Evolutionary conservation across 2,113 vertebrate genomes (phyloP), one percentile per base, ranked within the genome.

Genomic region (Tricholaema leucomelas): DNA sequence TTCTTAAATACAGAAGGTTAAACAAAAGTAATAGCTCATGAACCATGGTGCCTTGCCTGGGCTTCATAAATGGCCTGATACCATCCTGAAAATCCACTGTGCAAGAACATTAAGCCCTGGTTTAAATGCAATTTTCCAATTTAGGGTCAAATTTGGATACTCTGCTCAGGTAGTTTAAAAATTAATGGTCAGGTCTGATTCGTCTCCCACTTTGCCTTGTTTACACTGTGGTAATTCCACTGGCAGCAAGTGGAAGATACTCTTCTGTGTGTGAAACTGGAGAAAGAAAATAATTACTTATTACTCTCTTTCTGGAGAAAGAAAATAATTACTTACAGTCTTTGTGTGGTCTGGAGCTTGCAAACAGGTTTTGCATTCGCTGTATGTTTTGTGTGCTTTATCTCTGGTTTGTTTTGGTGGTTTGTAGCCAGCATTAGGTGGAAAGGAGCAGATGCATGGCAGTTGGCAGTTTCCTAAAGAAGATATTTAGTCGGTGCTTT

Each of bases 1-100:
- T 79, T 60, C 77, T 74, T 88, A 70, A 91, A 88, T 88, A 38
- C 81, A 94, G 67, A 79, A 91, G 73, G 64, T 60, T 90, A 84
- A 93, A 76, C 78, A 87, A 87, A 95, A 90, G 87, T 78, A 85
- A 76, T 56, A 87, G 71, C 60, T 93, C 94, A 85, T 94, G 71
- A 71, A 70, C 84, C 86, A 36, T 94, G 66, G 73, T 27, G 15
- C 79, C 58, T 76, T 86, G 44, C 77, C 28, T 81, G 40, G 66
- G 56, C 86, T 63, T 93, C 81, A 55, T 63, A 94, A 95, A 63
- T 91, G 66, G 40, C 74, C 86, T 42, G 71, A 66, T 87, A 50
- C 21, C 5, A 5, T 79, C 81, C 81, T 77, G 74, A 63, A 85
- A 73, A 91, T 88, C 85, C 78, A 38, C 31, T 88, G 21, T 63